Percentiles rank a stretch among this genome's conserved stretches.
These are phyloP conservation scores for Polia nebulosa DNA, from an alignment of 2,888 invertebrate species.

Conservation along the genomic window DNA sequence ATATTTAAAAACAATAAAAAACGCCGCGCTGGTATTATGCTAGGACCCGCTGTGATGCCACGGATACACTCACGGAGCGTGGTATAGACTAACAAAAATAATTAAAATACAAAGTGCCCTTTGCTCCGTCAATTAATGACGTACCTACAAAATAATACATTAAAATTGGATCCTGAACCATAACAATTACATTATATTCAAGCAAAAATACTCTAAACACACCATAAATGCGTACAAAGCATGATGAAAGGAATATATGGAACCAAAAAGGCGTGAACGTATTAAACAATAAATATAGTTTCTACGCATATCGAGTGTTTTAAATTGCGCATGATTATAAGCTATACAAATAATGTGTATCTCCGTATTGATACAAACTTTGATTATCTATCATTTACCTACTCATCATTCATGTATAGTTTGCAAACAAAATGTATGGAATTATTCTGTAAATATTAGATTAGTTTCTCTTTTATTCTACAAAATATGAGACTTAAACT, in stretches of 20 bases:
- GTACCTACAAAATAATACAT: no score
- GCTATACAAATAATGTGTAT: conserved; percentile 2
- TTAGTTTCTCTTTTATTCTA: background rate
- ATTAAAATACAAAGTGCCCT: no score
- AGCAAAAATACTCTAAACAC: no score
- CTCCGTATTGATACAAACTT: conserved; percentile 13
- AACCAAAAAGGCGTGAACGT: background rate
- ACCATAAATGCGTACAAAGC: no score
- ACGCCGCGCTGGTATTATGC: no score
- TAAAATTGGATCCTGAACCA: no score
- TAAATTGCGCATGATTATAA: conserved; percentile 22
- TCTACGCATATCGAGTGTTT: background rate
- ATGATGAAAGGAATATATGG: background rate
- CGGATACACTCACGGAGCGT: no score
- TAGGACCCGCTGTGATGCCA: no score
- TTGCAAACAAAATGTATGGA: conserved; percentile 19
- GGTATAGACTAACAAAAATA: no score
- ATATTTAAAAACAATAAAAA: no score
- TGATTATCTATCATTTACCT: conserved; percentile 24
- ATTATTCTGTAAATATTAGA: conserved; percentile 24
- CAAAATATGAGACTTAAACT: background rate
- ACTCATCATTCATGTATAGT: conserved; percentile 14
- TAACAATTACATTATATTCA: background rate
- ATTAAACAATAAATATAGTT: background rate
- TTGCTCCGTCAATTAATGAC: no score